Evolutionary conservation across 2,888 invertebrate genomes (phyloP), one percentile per base, ranked within the genome.

Genomic region (Coelinius sp.): DNA sequence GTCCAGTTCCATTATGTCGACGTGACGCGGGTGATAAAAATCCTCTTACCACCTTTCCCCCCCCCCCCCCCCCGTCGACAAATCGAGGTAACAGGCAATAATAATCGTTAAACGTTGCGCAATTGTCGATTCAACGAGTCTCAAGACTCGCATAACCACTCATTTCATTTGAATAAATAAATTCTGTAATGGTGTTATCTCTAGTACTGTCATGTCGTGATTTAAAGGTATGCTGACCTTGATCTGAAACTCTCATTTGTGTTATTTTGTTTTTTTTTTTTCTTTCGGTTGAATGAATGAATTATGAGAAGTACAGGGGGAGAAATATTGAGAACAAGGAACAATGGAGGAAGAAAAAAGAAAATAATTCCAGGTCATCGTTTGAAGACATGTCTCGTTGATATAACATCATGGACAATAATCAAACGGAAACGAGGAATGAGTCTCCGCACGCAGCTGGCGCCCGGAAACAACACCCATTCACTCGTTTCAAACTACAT

Each of bases 371-470:
- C 59, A 24, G 59, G 59, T 59, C 52, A 44, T 62, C 59, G 17
- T 67, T 72, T 41, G 10, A 41, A 70, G 31, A 25, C 35, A 27
- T 31, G 67, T 38, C 63, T 14, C 53, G 38, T 25, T 17, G 22
- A 20, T 53, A 63, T 71, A 68, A 64, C 71, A 76, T 76, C 75
- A 73, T 66, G 67, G 24, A 22, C 70, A 79, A 78, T 81, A 83
- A 84, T 81, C 80, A 78, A 78, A 77, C 82, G 83, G 83, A 84
- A 83, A 81, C 73, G 76, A 79, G 76, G 75, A 63, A 63, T 24
- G 38, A 38, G 78, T 79, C 77, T 79, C 76, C 71, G 70, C 71
- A 66, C 67, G 78, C 81, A 81, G 81, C 83, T 80, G 81, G 78
- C 76, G 80, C 74, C 81, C 83, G 81, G 83, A 83, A 83, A 80